These are phyloP conservation scores for Melanostigma gelatinosum DNA, from an alignment of 2,113 vertebrate species.

Conservation along the genomic window DNA sequence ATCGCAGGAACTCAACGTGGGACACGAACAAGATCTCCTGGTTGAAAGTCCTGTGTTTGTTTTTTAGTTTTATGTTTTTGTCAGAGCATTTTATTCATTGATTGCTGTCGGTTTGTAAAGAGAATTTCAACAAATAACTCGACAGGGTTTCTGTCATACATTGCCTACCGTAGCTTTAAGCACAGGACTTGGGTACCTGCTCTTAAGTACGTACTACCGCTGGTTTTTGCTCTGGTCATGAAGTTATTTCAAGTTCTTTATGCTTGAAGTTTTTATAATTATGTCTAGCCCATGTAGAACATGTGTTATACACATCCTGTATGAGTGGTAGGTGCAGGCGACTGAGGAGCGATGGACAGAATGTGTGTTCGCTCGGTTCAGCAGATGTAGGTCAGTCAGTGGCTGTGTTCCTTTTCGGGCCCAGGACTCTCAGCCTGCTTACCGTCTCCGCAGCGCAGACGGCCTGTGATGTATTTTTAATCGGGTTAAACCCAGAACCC, in stretches of 20 bases:
- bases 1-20: too few relatives aligned
- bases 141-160: background rate
- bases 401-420: slow-evolving; percentile 47
- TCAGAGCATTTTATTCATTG: background rate
- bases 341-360: slow-evolving; percentile 20
- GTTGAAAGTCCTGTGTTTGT: background rate
- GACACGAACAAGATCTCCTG: too few relatives aligned
- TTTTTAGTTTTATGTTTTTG: background rate
- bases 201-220: too few relatives aligned
- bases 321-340: slow-evolving; percentile 7
- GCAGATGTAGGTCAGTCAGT: slow-evolving; percentile 71
- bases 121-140: too few relatives aligned
- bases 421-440: slow-evolving; percentile 49
- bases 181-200: background rate
- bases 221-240: background rate
- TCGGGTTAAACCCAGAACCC: slow-evolving; percentile 63
- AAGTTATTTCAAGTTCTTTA: background rate
- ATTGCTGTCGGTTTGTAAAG: background rate
- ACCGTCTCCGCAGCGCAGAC: slow-evolving; percentile 57
- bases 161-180: background rate
- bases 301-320: background rate
- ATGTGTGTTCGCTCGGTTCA: slow-evolving; percentile 27
- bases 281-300: background rate
- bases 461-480: slow-evolving; percentile 79
- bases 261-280: background rate